A percentile compares a stretch with the other conserved stretches of the same genome.
phyloP scores from a whole-genome alignment of 2,888 invertebrate species.

The Nineta flava region DNA sequence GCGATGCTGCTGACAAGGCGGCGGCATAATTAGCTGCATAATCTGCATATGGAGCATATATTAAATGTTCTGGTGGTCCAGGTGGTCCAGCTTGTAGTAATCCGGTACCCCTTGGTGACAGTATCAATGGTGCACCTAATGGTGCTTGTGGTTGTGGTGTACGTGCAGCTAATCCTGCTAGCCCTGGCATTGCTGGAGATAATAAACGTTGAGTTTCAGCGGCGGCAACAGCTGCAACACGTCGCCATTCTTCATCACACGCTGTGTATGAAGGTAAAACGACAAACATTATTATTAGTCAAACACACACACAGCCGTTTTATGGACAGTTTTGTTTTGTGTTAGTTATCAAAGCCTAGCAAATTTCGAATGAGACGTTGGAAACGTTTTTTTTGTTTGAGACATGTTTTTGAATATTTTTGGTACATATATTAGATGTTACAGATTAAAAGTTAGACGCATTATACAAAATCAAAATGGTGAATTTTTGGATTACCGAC shows the following conservation, averaged over 20 bases:
- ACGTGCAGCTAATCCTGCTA: conserved; percentile 44
- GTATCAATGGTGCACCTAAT: conserved; percentile 80
- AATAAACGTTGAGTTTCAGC: conserved; percentile 64
- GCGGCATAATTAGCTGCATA: conserved; percentile 84
- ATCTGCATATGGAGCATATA: conserved; percentile 78
- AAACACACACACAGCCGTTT: background rate
- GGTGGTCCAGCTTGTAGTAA: conserved; percentile 39
- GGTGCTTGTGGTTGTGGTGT: conserved; percentile 50
- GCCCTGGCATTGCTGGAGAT: conserved; percentile 40
- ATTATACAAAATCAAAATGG: too few species aligned
- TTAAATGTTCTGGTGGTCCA: conserved; percentile 49
- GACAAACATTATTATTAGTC: conserved; percentile 9
- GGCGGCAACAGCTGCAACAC: conserved; percentile 64
- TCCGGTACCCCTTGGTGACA: conserved; percentile 76
- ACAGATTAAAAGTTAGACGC: too few species aligned
- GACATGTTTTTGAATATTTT: too few species aligned
- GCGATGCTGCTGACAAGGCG: conserved; percentile 60
- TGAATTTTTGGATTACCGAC: too few species aligned
- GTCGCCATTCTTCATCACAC: conserved; percentile 75
- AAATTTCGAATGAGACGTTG: too few species aligned
- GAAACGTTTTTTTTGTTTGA: too few species aligned
- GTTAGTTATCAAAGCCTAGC: background rate
- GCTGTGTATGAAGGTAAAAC: conserved; percentile 29
- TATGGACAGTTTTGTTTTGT: background rate
- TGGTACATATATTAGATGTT: too few species aligned